phyloP scores from a whole-genome alignment of 2,888 invertebrate genomes.

The Adelognathus sp. region DNA sequence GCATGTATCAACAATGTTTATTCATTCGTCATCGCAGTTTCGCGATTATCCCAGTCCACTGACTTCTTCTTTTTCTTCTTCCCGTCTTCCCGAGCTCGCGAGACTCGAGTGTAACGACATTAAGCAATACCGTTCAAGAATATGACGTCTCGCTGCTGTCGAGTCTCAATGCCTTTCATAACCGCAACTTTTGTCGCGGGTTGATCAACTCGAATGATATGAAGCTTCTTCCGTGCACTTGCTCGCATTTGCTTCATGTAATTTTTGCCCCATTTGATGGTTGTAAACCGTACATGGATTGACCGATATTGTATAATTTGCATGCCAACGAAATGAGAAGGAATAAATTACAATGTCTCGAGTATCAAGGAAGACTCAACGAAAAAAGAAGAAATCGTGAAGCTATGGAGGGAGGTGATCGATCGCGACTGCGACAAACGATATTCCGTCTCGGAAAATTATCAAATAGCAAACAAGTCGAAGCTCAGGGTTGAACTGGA shows the following conservation, averaged over 20 bases:
- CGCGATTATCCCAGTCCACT: conserved; percentile 9
- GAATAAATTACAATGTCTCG: no score
- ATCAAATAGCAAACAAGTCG: no score
- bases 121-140: not conserved
- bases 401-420: no score
- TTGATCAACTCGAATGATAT: conserved; percentile 51
- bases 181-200: conserved; percentile 11
- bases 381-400: no score
- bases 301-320: not conserved
- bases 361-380: no score
- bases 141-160: not conserved
- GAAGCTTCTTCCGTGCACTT: not conserved
- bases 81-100: not conserved
- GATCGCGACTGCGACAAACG: no score
- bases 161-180: not conserved
- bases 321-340: no score
- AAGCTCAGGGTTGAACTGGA: no score
- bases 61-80: not conserved
- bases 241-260: not conserved
- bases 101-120: not conserved
- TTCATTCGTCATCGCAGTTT: conserved; percentile 1
- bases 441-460: no score
- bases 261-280: conserved; percentile 20
- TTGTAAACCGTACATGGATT: not conserved
- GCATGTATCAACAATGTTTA: no score